These are phyloP conservation scores for Ammodytes dubius DNA, from an alignment of 2,113 vertebrate species.

Conservation along the genomic window DNA sequence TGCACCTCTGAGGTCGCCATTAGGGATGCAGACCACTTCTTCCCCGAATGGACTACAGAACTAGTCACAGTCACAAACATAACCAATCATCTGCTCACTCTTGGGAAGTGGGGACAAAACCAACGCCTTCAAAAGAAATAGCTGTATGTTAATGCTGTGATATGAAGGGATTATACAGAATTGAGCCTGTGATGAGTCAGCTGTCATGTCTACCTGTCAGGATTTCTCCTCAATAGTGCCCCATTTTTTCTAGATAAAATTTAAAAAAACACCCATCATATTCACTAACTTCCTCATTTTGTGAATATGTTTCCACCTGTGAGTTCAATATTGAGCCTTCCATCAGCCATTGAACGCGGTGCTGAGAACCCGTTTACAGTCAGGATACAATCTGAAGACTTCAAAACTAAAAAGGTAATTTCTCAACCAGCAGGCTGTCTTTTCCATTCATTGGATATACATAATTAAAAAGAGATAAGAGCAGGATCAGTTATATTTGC, in stretches of 20 bases:
- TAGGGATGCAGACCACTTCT: conserved; percentile 26
- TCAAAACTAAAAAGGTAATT: background rate
- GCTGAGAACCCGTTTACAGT: background rate
- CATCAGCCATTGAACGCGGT: conserved; percentile 2
- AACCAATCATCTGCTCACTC: background rate
- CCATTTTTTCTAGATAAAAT: background rate
- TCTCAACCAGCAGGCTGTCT: background rate
- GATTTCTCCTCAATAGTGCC: background rate
- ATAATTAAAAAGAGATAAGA: background rate
- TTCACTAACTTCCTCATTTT: background rate
- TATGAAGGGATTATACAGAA: background rate
- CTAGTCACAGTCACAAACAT: conserved; percentile 7
- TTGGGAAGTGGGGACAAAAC: conserved; percentile 8
- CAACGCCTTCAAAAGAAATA: background rate
- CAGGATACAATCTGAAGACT: background rate
- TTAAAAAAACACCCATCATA: background rate
- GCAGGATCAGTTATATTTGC: background rate
- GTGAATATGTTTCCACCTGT: too few species aligned
- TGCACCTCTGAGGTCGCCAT: conserved; percentile 19
- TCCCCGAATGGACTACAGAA: conserved; percentile 10
- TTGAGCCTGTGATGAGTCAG: background rate
- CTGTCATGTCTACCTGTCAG: background rate
- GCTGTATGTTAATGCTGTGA: background rate
- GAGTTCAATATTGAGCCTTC: background rate
- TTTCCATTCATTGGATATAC: background rate